These are phyloP conservation scores for Germaria angustata DNA, from an alignment of 2,888 invertebrate genomes.

Conservation along the genomic window DNA sequence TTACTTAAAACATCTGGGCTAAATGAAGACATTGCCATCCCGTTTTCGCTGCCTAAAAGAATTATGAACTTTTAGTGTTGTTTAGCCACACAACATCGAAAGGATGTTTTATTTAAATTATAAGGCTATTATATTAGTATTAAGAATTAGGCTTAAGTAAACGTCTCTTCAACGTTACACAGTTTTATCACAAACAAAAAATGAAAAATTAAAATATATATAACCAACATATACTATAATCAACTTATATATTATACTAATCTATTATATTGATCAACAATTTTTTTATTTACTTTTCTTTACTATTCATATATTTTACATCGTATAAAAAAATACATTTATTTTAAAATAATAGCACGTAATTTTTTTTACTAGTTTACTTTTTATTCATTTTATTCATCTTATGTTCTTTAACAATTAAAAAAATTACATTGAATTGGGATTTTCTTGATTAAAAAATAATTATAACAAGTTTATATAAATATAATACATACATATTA, in stretches of 20 bases:
- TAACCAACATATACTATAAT: not conserved
- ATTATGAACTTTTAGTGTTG: conserved; percentile 22
- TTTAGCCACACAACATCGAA: conserved; percentile 44
- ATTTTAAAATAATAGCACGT: not conserved
- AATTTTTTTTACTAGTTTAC: not conserved
- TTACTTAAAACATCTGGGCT: conserved; percentile 43
- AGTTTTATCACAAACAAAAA: not conserved
- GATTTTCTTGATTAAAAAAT: conserved; percentile 5
- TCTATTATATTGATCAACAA: too few relatives aligned
- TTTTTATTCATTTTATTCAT: not conserved
- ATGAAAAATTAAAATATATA: not conserved
- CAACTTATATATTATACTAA: too few relatives aligned
- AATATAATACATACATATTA: not conserved
- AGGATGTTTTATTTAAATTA: conserved; percentile 41
- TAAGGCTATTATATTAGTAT: conserved; percentile 40
- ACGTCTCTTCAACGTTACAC: conserved; percentile 42
- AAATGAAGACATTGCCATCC: conserved; percentile 52
- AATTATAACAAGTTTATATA: conserved; percentile 31
- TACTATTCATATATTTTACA: conserved; percentile 15
- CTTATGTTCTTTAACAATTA: conserved; percentile 2
- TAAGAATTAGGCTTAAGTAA: conserved; percentile 43
- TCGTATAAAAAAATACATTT: not conserved
- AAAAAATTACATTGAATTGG: not conserved
- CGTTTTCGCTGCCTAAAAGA: conserved; percentile 46
- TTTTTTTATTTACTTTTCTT: not conserved